phyloP scores from a whole-genome alignment of 2,888 invertebrate genomes.

The Chymomyza procnemis region DNA sequence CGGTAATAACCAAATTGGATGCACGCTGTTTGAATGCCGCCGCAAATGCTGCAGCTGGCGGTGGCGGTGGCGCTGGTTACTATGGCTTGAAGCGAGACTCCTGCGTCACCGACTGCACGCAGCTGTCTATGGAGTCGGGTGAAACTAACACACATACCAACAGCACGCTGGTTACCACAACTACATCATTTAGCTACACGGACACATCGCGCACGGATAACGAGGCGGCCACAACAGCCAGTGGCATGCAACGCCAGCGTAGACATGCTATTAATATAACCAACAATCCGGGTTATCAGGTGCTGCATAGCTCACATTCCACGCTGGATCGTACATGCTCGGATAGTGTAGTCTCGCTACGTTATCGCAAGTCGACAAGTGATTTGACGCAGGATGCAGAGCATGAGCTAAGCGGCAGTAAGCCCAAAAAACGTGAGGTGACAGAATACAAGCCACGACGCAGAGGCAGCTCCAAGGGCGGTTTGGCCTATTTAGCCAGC shows the following conservation, averaged over 20 bases:
- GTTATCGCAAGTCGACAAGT: constrained; percentile 87
- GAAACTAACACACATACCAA: constrained; percentile 67
- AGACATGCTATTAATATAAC: constrained; percentile 79
- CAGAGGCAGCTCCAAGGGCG: constrained; percentile 82
- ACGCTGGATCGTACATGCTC: constrained; percentile 78
- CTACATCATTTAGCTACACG: constrained; percentile 75
- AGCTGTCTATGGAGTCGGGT: constrained; percentile 76
- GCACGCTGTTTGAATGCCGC: constrained; percentile 58
- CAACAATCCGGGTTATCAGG: constrained; percentile 79
- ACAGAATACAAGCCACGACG: constrained; percentile 80
- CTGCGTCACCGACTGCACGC: constrained; percentile 77
- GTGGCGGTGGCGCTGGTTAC: constrained; percentile 10
- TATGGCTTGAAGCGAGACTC: constrained; percentile 74
- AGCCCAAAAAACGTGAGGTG: constrained; percentile 49
- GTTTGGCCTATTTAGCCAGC: constrained; percentile 89
- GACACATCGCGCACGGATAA: constrained; percentile 34
- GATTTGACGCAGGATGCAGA: constrained; percentile 82
- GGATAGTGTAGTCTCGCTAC: constrained; percentile 77
- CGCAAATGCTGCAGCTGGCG: constrained; percentile 27
- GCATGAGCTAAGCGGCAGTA: constrained; percentile 57
- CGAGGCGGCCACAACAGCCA: constrained; percentile 32
- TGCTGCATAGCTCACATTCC: constrained; percentile 78
- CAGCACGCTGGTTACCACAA: constrained; percentile 72
- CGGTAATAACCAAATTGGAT: constrained; percentile 60
- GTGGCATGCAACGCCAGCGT: constrained; percentile 52